Evolutionary conservation across 2,888 invertebrate species (phyloP), one percentile per base, ranked within the genome.

Genomic region (Rhamphomyia laevipes): DNA sequence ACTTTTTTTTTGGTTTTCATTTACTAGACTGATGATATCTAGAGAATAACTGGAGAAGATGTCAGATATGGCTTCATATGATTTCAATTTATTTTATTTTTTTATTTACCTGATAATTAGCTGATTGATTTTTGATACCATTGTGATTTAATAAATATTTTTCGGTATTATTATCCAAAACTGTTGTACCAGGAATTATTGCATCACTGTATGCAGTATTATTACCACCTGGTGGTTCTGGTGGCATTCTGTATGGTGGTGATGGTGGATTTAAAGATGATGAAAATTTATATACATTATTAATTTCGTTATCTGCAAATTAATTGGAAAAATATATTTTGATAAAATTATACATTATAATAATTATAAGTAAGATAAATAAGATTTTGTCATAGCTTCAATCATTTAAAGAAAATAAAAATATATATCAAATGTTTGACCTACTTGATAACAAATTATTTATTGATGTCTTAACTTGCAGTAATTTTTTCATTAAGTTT

Each of bases 61-160:
- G 6, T 6, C 23, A 27, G 23, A 27, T 27, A 27, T 7, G 2
- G 6, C 2, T 33, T n/a, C n/a, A n/a, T n/a, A n/a, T 13, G 33
- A 7, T 33, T 33, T 33, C 13, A 38, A 37, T 3, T 38, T 16
- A 17, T 38, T 42, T 2, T 17, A n/a, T 23, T n/a, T 2, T 17
- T 5, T 18, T 46, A 74, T 80, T 80, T 73, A 85, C 86, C 64
- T 85, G 85, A 71, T 85, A 86, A 67, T 86, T 85, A 58, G 78
- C 82, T 58, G 85, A 85, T 68, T 86, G 85, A 27, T 85, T 85
- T 66, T 84, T 84, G 16, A 84, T 73, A 53, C 62, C 49, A 21
- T 51, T 49, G 38, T 54, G 51, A 15, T 66, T 62, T 60, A 73
- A n/a, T 13, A 47, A 43, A 43, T 51, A 68, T 62, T 67, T 46